Percentiles rank a stretch among this genome's conserved stretches.
phyloP scores from a whole-genome alignment of 2,888 invertebrate genomes.

The Sinotaia quadrata region DNA sequence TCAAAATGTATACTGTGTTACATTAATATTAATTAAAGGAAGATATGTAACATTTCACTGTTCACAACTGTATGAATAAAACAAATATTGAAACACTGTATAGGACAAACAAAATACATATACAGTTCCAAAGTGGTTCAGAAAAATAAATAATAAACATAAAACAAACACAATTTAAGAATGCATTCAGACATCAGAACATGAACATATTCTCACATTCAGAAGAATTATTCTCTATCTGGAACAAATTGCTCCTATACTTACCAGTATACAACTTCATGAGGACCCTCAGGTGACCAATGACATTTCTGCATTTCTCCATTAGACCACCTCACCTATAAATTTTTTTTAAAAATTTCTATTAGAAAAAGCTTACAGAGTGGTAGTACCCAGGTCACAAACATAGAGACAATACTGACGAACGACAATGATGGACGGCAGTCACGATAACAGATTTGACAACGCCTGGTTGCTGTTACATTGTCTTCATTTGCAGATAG shows the following conservation, averaged over 20 bases:
- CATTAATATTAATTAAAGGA: too few relatives aligned
- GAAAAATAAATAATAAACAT: not conserved
- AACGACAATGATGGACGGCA: too few relatives aligned
- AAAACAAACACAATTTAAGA: not conserved
- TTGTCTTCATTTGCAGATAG: too few relatives aligned
- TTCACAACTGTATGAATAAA: not conserved
- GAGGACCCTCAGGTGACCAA: constrained; percentile 2
- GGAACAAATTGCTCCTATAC: too few relatives aligned
- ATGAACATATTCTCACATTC: not conserved
- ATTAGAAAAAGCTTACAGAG: too few relatives aligned
- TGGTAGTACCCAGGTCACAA: too few relatives aligned
- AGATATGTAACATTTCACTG: not conserved
- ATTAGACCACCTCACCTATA: constrained; percentile 24
- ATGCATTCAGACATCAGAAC: not conserved
- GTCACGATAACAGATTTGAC: too few relatives aligned
- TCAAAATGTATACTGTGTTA: too few relatives aligned
- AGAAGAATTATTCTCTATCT: too few relatives aligned
- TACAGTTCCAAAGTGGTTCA: not conserved
- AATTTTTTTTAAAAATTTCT: too few relatives aligned
- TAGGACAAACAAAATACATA: not conserved
- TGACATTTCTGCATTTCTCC: constrained; percentile 13
- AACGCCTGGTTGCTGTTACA: too few relatives aligned
- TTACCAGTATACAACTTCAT: constrained; percentile 25
- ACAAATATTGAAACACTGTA: not conserved
- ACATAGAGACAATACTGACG: too few relatives aligned